phyloP scores from a whole-genome alignment of 2,888 invertebrate genomes.

The Eupithecia dodoneata region DNA sequence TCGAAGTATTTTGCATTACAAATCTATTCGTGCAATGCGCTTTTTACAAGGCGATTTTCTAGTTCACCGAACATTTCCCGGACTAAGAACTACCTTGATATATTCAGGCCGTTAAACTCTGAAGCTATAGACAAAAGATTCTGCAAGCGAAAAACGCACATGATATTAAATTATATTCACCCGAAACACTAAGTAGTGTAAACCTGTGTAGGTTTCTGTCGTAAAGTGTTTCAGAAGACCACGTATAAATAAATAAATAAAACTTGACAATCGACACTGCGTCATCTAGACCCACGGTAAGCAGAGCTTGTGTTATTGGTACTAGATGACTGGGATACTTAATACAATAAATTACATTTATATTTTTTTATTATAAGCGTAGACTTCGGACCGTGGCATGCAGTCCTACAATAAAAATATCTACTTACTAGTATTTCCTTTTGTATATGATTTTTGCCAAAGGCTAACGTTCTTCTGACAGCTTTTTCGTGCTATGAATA shows the following conservation, averaged over 20 bases:
- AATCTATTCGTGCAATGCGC: slow-evolving; percentile 1
- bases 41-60: slow-evolving; percentile 27
- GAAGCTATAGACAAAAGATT: slow-evolving; percentile 6
- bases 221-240: too few relatives aligned
- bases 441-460: not conserved
- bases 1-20: slow-evolving; percentile 1
- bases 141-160: not conserved
- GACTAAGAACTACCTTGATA: slow-evolving; percentile 22
- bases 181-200: too few relatives aligned
- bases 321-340: too few relatives aligned
- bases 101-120: slow-evolving; percentile 56
- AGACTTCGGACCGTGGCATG: too few relatives aligned
- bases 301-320: too few relatives aligned
- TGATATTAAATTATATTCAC: not conserved
- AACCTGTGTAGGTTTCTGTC: too few relatives aligned
- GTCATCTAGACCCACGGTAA: too few relatives aligned
- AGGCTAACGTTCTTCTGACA: not conserved
- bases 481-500: not conserved
- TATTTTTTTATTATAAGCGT: too few relatives aligned
- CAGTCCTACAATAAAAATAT: too few relatives aligned
- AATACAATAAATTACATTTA: too few relatives aligned
- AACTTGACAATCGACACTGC: too few relatives aligned
- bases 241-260: too few relatives aligned
- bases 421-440: not conserved
- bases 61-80: slow-evolving; percentile 32